Evolutionary conservation across 2,113 vertebrate genomes (phyloP).

Genomic region (Microtus montanus): DNA sequence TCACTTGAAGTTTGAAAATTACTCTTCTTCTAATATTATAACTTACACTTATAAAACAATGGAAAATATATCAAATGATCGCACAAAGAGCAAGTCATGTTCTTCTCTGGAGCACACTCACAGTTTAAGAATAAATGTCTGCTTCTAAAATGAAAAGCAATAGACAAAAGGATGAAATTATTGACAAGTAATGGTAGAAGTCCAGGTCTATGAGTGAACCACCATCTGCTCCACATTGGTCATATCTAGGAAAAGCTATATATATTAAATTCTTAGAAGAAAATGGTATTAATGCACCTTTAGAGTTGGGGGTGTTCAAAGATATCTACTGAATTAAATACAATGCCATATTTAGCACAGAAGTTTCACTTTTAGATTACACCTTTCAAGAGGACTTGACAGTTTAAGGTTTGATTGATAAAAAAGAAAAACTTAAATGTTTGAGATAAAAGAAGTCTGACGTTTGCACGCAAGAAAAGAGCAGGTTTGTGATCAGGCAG

Average conservation of each 20-base stretch:
- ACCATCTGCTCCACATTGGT: background rate
- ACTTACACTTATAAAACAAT: background rate
- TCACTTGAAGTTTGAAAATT: background rate
- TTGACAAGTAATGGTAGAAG: background rate
- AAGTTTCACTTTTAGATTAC: slow-evolving; percentile 6
- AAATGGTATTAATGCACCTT: slow-evolving; percentile 12
- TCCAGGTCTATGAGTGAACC: background rate
- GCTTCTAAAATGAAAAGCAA: slow-evolving; percentile 18
- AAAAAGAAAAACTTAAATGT: background rate
- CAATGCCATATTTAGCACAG: background rate
- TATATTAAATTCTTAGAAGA: slow-evolving; percentile 23
- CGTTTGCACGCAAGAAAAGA: background rate
- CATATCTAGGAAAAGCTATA: background rate
- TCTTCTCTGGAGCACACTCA: background rate
- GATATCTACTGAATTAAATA: slow-evolving; percentile 33
- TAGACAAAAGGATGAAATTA: background rate
- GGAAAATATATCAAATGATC: slow-evolving; percentile 26
- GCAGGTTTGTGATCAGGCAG: background rate
- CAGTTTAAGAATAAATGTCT: background rate
- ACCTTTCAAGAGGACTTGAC: background rate
- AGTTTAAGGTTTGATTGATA: background rate
- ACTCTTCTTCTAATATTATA: background rate
- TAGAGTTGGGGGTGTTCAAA: background rate
- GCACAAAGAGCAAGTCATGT: background rate
- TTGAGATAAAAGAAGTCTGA: slow-evolving; percentile 42